Evolutionary conservation across 2,888 invertebrate species (phyloP), one percentile per base, ranked within the genome.

Genomic region (Epicampocera succincta): DNA sequence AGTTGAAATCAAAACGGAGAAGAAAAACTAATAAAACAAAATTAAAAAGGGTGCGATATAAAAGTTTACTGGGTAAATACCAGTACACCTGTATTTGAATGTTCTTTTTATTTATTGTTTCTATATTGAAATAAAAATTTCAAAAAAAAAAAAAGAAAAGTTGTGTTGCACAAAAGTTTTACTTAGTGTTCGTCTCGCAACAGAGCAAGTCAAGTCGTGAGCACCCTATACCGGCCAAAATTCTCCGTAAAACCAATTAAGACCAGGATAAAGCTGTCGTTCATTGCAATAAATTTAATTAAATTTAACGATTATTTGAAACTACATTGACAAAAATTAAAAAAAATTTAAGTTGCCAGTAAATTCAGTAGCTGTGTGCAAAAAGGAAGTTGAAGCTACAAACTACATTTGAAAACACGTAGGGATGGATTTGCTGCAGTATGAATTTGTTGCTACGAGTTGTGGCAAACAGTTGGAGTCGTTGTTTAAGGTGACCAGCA

Each of bases 51-150:
- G 42, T 15, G n/a, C 21, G 17, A 25, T 40, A 52, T 6, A 13
- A 25, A 15, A 15, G n/a, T 72, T 52, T 29, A 50, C 38, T 29
- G n/a, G 44, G 19, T 25, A 25, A 8, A 48, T 42, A n/a, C n/a
- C n/a, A n/a, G n/a, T n/a, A 58, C 66, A 75, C 75, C 75, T 66
- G 66, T 38, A 33, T 44, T 68, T 60, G 25, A 68, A 50, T 60
- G 42, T 50, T 33, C 33, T 52, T 68, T 17, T 42, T 56, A 42
- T 75, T 68, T 68, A 75, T 75, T 73, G 21, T 13, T 5, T 46
- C 44, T 63, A 44, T 58, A 66, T 66, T 66, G 42, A 48, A 66
- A 29, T 61, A 19, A 29, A 0, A 40, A 25, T 40, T 44, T n/a
- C n/a, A n/a, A n/a, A n/a, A n/a, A 8, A 40, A 38, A 19, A 66